Evolutionary conservation across 2,113 vertebrate genomes (phyloP).

Genomic region (Todiramphus saurophagus): DNA sequence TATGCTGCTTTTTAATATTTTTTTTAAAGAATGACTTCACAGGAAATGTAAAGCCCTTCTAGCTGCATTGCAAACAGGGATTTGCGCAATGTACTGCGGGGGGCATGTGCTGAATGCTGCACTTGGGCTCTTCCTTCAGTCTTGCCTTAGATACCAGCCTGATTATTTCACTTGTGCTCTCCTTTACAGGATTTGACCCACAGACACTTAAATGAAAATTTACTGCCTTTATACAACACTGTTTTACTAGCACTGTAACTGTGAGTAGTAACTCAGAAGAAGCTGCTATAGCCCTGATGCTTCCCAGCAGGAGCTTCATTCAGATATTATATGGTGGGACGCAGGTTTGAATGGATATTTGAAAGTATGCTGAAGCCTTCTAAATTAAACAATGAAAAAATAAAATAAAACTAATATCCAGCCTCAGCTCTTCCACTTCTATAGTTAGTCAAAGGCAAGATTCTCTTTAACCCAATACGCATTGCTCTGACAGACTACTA

Average conservation of each 20-base stretch:
- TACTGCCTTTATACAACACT: not conserved
- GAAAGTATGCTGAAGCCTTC: not conserved
- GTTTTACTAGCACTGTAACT: not conserved
- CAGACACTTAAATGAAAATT: not conserved
- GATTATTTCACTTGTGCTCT: not conserved
- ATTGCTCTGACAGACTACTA: not conserved
- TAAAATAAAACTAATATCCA: not conserved
- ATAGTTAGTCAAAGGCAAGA: not conserved
- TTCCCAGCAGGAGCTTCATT: not conserved
- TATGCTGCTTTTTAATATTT: not conserved
- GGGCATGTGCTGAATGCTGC: not conserved
- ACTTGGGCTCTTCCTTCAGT: not conserved
- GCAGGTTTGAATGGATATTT: not conserved
- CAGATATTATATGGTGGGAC: not conserved
- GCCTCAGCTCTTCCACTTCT: not conserved
- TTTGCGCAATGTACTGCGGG: accelerated
- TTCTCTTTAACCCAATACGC: not conserved
- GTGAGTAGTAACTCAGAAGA: not conserved
- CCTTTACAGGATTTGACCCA: not conserved
- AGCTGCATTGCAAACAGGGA: not conserved
- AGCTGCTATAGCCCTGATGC: not conserved
- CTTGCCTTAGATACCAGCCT: not conserved
- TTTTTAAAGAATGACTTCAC: not conserved
- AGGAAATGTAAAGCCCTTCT: not conserved
- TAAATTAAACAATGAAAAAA: not conserved